Conservation (phyloP, 1,140 invertebrate genomes). For the Cherax destructor region DNA sequence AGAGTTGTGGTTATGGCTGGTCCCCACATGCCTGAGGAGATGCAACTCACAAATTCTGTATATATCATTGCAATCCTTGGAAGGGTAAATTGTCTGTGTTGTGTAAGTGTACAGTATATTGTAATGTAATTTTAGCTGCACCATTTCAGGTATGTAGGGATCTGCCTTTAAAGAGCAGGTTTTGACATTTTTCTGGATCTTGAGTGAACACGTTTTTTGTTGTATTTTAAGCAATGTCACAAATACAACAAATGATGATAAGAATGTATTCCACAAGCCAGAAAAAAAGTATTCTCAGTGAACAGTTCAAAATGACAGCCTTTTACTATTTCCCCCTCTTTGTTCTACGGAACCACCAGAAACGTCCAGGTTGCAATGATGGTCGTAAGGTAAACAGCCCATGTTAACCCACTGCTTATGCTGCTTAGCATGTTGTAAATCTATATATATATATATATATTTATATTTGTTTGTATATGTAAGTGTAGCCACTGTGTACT, state of each 20-base stretch:
- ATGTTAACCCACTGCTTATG: slow-evolving; percentile 34
- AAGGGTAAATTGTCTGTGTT: background rate
- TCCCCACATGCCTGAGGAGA: slow-evolving; percentile 33
- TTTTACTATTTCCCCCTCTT: slow-evolving; percentile 35
- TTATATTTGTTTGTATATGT: background rate
- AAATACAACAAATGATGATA: background rate
- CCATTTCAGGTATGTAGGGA: slow-evolving; percentile 31
- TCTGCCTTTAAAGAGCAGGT: slow-evolving; percentile 22
- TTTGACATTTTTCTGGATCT: background rate
- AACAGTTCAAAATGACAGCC: slow-evolving; percentile 41
- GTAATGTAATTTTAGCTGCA: background rate
- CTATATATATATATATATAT: too few species aligned
- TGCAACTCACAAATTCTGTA: background rate
- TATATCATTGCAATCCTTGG: slow-evolving; percentile 28
- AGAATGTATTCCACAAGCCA: slow-evolving; percentile 5
- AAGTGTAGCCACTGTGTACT: background rate
- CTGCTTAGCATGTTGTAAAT: slow-evolving; percentile 28
- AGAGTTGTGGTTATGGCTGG: slow-evolving; percentile 9
- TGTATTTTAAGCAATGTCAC: background rate
- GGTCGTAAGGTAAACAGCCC: slow-evolving; percentile 58
- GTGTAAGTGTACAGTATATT: background rate
- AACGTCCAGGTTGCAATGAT: slow-evolving; percentile 63
- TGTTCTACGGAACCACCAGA: slow-evolving; percentile 57
- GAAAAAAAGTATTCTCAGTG: slow-evolving; percentile 7
- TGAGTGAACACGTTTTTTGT: background rate